Evolutionary conservation across 1,140 invertebrate species (phyloP).

Genomic region (Orchestia grillus): DNA sequence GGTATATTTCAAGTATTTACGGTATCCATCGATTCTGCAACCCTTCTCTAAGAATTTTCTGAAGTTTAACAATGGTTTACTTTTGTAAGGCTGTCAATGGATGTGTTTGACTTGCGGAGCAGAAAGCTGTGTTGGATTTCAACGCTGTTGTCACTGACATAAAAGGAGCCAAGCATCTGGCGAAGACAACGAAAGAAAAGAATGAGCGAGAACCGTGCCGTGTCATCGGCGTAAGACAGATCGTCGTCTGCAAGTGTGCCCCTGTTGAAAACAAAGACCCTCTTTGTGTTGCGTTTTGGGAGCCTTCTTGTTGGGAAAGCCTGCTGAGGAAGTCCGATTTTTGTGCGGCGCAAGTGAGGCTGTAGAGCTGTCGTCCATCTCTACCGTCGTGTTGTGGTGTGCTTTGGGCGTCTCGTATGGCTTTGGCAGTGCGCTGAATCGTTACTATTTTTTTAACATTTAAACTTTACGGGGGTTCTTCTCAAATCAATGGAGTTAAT

Average conservation of each 20-base stretch:
- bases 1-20: neutral
- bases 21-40: neutral
- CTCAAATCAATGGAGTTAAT: neutral
- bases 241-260: conserved; percentile 5
- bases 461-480: neutral
- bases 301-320: neutral
- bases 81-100: neutral
- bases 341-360: neutral
- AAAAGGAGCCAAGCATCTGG: conserved; percentile 23
- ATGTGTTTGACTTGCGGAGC: conserved; percentile 4
- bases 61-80: neutral
- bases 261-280: conserved; percentile 9
- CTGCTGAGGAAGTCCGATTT: conserved; percentile 12
- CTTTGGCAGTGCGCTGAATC: neutral
- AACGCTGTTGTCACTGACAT: neutral
- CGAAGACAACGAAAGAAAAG: neutral
- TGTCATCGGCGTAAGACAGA: conserved; percentile 46
- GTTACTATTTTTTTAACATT: neutral
- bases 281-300: neutral
- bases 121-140: conserved; percentile 1
- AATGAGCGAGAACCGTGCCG: neutral
- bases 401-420: neutral
- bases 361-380: neutral
- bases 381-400: neutral
- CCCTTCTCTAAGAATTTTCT: neutral